Evolutionary conservation across 2,888 invertebrate genomes (phyloP).

Genomic region (Tuberolachnus salignus): DNA sequence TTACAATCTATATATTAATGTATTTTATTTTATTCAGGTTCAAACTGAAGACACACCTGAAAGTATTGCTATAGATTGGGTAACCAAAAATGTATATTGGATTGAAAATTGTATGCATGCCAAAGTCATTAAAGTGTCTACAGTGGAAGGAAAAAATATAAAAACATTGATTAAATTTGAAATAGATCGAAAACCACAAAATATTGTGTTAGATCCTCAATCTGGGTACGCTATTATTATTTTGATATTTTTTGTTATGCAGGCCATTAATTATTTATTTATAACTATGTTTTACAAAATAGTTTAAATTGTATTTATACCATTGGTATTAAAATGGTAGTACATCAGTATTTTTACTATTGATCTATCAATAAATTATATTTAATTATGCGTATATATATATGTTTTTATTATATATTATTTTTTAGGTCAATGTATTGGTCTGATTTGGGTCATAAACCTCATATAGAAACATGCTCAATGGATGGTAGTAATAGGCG

Average conservation of each 20-base stretch:
- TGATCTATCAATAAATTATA: no score
- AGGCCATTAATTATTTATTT: neutral
- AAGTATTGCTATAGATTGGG: constrained; percentile 78
- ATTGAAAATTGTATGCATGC: constrained; percentile 65
- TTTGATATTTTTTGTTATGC: neutral
- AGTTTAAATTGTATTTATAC: no score
- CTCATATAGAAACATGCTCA: constrained; percentile 70
- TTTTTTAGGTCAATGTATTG: constrained; percentile 72
- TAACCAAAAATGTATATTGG: constrained; percentile 73
- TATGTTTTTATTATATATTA: constrained; percentile 9
- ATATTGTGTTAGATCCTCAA: constrained; percentile 73
- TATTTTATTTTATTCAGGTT: no score
- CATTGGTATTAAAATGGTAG: no score
- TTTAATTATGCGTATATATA: no score
- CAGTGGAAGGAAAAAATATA: constrained; percentile 67
- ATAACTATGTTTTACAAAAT: no score
- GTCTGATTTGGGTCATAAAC: constrained; percentile 73
- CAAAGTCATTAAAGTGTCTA: constrained; percentile 64
- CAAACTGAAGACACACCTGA: constrained; percentile 69
- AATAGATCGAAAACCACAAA: constrained; percentile 68
- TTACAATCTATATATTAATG: no score
- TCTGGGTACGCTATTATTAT: constrained; percentile 65
- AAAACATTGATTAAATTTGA: constrained; percentile 65
- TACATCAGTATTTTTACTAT: no score
- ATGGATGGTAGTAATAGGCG: constrained; percentile 71